These are phyloP conservation scores for Ursus arctos DNA, from an alignment of 2,113 vertebrate species.

Conservation along the genomic window DNA sequence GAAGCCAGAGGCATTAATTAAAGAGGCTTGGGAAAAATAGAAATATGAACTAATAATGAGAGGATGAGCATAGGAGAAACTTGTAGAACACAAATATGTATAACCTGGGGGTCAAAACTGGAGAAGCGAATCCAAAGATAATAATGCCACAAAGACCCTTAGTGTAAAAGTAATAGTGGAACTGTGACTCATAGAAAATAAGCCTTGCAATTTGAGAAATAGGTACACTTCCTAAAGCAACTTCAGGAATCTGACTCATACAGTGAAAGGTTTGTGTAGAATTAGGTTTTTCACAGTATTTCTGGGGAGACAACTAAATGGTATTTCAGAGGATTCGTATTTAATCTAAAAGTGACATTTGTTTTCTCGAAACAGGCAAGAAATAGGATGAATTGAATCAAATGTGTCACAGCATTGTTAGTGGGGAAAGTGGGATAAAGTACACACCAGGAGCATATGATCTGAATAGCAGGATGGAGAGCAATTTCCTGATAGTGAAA, in stretches of 20 bases:
- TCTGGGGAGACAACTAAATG: neutral
- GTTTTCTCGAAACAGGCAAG: neutral
- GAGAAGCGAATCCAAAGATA: neutral
- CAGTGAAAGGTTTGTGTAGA: neutral
- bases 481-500: conserved; percentile 64
- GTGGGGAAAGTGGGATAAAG: conserved; percentile 24
- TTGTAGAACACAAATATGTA: neutral
- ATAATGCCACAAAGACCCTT: neutral
- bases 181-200: neutral
- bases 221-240: neutral
- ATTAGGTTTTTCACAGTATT: neutral
- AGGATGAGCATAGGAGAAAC: conserved; percentile 5
- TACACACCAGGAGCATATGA: conserved; percentile 27
- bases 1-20: conserved; percentile 22
- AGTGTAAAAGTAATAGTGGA: neutral
- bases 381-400: neutral
- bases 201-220: neutral
- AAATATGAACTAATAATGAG: conserved; percentile 42
- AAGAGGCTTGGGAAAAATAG: conserved; percentile 41
- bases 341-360: conserved; percentile 48
- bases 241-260: conserved; percentile 23
- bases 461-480: conserved; percentile 24
- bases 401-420: neutral
- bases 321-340: conserved; percentile 11
- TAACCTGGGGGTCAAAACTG: conserved; percentile 7